Conservation (phyloP, 2,888 invertebrate species). For the Sussaba pulchella region DNA sequence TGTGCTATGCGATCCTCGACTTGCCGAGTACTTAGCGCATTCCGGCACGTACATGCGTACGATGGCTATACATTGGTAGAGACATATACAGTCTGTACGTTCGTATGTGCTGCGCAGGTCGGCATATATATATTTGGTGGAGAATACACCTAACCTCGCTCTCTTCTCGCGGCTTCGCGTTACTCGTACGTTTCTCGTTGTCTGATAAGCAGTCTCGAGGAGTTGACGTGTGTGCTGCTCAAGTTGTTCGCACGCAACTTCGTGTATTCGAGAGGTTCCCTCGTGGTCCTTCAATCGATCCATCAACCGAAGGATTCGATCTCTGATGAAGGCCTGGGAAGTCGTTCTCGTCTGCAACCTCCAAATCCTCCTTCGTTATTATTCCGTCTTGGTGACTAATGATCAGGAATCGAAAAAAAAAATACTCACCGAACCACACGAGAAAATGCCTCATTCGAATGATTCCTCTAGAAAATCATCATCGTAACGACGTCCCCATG, state of each 20-base stretch:
- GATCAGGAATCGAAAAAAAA: conserved; percentile 19
- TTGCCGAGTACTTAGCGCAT: conserved; percentile 74
- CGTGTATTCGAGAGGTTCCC: conserved; percentile 25
- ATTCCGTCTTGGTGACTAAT: conserved; percentile 33
- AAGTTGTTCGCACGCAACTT: conserved; percentile 32
- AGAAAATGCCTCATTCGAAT: background rate
- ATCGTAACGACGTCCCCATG: conserved; percentile 27
- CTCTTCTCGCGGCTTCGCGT: conserved; percentile 6
- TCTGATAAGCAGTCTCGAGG: conserved; percentile 54
- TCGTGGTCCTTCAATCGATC: conserved; percentile 30
- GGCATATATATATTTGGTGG: background rate
- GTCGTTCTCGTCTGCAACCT: conserved; percentile 4
- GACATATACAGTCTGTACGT: background rate
- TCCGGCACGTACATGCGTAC: conserved; percentile 74
- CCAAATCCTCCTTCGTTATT: conserved; percentile 34
- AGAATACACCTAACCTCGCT: conserved; percentile 11
- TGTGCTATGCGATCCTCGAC: conserved; percentile 74
- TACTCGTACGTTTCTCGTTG: conserved; percentile 41
- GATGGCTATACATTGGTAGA: conserved; percentile 55
- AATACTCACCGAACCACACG: background rate
- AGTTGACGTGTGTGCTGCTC: conserved; percentile 56
- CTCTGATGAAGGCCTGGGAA: conserved; percentile 18
- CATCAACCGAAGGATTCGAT: conserved; percentile 44
- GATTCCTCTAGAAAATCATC: conserved; percentile 27
- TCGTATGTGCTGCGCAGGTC: background rate